Base-by-base conservation (phyloP, 2,888 invertebrate species). In the Hydriomena furcata region DNA sequence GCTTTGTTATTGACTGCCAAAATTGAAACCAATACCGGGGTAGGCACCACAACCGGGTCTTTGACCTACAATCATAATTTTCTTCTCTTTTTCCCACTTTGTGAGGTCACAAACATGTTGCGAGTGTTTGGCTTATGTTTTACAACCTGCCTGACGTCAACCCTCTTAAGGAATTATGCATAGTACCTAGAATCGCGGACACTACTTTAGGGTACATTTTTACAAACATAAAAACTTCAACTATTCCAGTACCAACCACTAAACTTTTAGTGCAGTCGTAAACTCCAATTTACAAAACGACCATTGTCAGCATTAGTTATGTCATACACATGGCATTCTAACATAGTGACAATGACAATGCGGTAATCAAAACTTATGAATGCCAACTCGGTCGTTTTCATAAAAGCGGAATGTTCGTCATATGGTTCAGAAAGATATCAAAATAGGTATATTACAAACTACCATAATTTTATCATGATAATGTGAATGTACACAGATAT, bases 351-450 rank as follows among this genome's bases (percentile, higher is more conserved):
- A 27, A 25, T 49, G 42, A 32, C 36, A 49, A 37, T 36, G 30
- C 28, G 24, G 32, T 47, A 47, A 49, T 37, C 49, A 49, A 43
- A 49, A 49, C 27, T 21, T 43, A 49, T 38, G 49, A 38, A 37
- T 38, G 24, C 43, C 36, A 27, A 37, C 27, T 21, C 21, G 5
- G 31, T 10, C 21, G 31, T 49, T 32, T 49, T 43, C 32, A 41
- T 41, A 35, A 34, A 25, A 24, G 7, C 12, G 17, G 41, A 48
- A 25, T 30, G 17, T 8, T 28, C 44, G 17, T 28, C 27, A 34
- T 11, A 12, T n/a, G 28, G 10, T 12, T 7, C 8, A 13, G 7
- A 36, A 42, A 20, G 24, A 31, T 24, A 42, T n/a, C 32, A 23
- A 37, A 49, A 6, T 49, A 32, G 32, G 24, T 36, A 17, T 4